Percentiles rank a stretch among this genome's conserved stretches.
Conservation (phyloP, 1,140 invertebrate species). For the Polypedilum pembai region DNA sequence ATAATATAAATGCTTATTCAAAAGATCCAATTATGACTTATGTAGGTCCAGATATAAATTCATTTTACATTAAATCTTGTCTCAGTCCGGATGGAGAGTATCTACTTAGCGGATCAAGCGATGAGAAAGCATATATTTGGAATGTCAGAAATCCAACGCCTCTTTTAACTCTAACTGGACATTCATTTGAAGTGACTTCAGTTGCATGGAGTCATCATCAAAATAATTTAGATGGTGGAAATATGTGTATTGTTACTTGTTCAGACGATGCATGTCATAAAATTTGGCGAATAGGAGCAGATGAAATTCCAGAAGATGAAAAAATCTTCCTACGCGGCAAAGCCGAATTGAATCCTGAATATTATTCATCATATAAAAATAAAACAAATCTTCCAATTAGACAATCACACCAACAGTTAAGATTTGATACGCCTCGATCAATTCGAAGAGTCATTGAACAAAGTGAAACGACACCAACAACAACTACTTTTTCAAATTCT, state of each 20-base stretch:
- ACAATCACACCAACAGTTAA: conserved; percentile 42
- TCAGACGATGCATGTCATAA: conserved; percentile 70
- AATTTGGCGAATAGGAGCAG: conserved; percentile 62
- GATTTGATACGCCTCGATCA: conserved; percentile 45
- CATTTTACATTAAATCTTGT: conserved; percentile 75
- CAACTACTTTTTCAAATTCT: conserved; percentile 35
- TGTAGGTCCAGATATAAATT: conserved; percentile 62
- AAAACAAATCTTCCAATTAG: conserved; percentile 37
- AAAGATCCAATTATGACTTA: conserved; percentile 54
- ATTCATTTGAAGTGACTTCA: conserved; percentile 74
- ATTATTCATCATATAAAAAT: conserved; percentile 21
- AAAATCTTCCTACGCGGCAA: conserved; percentile 46
- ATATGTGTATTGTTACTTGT: conserved; percentile 62
- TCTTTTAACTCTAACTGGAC: conserved; percentile 60
- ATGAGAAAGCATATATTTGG: conserved; percentile 80
- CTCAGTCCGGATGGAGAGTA: conserved; percentile 72
- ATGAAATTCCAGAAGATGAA: conserved; percentile 46
- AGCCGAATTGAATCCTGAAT: conserved; percentile 45
- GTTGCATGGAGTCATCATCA: conserved; percentile 61
- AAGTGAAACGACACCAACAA: conserved; percentile 40
- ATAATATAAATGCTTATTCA: conserved; percentile 65
- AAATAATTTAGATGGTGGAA: conserved; percentile 35
- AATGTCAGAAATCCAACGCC: conserved; percentile 55
- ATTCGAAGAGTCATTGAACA: conserved; percentile 43
- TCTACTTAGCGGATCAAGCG: conserved; percentile 74